Percentiles rank a stretch among this genome's conserved stretches.
These are phyloP conservation scores for Sturnus vulgaris DNA, from an alignment of 2,113 vertebrate genomes.

Conservation along the genomic window DNA sequence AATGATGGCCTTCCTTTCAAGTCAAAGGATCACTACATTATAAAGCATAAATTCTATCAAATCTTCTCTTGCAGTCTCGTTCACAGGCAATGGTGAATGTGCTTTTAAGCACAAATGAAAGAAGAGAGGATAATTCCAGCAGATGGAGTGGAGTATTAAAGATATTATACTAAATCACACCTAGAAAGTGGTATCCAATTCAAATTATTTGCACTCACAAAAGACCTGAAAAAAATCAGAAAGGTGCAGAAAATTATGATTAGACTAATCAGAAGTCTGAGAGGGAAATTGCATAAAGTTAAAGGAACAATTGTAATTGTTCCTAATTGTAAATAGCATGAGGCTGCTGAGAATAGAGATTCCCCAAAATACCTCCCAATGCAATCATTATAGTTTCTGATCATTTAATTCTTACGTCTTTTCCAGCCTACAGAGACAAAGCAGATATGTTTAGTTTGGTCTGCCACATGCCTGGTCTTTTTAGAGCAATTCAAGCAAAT, in stretches of 20 bases:
- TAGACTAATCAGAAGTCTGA: not conserved
- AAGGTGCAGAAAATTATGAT: not conserved
- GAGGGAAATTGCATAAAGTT: not conserved
- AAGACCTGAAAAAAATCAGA: not conserved
- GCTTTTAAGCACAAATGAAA: not conserved
- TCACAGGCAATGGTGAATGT: not conserved
- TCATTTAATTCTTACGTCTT: not conserved
- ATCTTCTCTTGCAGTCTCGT: not conserved
- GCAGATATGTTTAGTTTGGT: not conserved
- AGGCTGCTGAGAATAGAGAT: not conserved
- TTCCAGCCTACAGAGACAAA: not conserved
- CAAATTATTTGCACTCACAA: not conserved
- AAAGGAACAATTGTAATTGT: not conserved
- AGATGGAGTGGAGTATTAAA: not conserved
- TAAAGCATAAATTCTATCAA: not conserved
- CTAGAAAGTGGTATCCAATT: not conserved
- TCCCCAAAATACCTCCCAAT: not conserved
- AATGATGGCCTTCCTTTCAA: not conserved
- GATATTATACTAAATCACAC: not conserved
- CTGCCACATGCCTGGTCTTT: not conserved
- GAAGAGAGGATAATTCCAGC: not conserved
- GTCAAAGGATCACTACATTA: not conserved
- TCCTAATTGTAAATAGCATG: not conserved
- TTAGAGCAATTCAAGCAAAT: not conserved
- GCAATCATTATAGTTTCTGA: not conserved